phyloP scores from a whole-genome alignment of 2,797 vertebrate species.

The Spizella passerina region DNA sequence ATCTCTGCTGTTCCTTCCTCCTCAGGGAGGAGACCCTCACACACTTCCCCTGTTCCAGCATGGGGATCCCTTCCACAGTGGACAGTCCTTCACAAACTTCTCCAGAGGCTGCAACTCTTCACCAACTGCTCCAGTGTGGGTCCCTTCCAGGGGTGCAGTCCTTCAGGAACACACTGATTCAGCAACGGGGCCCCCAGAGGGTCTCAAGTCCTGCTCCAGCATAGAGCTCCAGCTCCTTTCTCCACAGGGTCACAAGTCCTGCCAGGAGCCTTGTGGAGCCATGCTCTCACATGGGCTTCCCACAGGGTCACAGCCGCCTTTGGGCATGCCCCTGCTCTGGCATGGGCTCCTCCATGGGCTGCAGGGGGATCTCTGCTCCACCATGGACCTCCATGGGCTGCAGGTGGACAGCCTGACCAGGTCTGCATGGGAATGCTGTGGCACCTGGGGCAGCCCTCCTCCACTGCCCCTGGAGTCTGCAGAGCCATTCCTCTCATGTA shows the following conservation, averaged over 20 bases:
- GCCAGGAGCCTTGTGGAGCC: background rate
- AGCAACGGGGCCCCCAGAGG: rapidly evolving
- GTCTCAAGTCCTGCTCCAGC: background rate
- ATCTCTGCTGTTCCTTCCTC: background rate
- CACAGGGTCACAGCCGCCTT: background rate
- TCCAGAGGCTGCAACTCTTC: background rate
- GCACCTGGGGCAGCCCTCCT: too few relatives aligned
- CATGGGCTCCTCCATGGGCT: rapidly evolving
- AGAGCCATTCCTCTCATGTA: background rate
- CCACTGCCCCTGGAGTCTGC: background rate
- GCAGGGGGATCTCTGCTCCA: too few relatives aligned
- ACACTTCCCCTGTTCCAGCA: background rate
- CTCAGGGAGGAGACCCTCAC: background rate
- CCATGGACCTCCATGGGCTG: too few relatives aligned
- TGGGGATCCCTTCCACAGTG: background rate
- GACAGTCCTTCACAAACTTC: background rate
- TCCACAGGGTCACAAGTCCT: background rate
- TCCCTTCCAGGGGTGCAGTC: background rate
- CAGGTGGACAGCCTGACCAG: background rate
- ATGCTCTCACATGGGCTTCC: background rate
- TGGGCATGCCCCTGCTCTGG: background rate
- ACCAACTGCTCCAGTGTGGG: background rate
- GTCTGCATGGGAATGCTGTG: background rate
- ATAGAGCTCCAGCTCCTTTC: background rate
- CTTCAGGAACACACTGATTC: background rate